Evolutionary conservation across 2,888 invertebrate genomes (phyloP).

Genomic region (Idaea biselata): DNA sequence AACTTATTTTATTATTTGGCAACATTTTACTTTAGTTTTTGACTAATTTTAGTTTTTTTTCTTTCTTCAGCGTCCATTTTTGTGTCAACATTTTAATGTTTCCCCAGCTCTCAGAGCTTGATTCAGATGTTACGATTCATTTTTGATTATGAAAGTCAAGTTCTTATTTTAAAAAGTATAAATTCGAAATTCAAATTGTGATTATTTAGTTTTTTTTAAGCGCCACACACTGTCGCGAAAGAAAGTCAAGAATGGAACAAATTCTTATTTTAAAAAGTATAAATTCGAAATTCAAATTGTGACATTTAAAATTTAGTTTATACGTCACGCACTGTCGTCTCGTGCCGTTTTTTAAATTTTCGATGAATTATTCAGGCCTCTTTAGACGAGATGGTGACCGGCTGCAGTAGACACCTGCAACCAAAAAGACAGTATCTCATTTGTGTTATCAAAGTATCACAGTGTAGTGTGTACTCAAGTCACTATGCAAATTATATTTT

Average conservation of each 20-base stretch:
- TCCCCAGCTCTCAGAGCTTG: not conserved
- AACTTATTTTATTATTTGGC: conserved; percentile 28
- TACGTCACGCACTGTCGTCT: conserved; percentile 46
- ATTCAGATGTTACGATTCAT: not conserved
- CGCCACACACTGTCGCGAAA: conserved; percentile 45
- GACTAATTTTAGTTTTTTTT: not conserved
- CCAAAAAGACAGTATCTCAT: conserved; percentile 68
- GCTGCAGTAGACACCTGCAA: conserved; percentile 54
- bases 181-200: conserved; percentile 7
- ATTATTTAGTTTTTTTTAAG: conserved; percentile 37
- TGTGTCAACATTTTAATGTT: not conserved
- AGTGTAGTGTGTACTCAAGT: conserved; percentile 42
- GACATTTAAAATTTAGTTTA: conserved; percentile 29
- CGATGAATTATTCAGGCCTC: conserved; percentile 74
- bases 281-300: conserved; percentile 7
- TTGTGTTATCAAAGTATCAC: conserved; percentile 49
- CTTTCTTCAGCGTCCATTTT: conserved; percentile 1
- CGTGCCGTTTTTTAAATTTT: conserved; percentile 67
- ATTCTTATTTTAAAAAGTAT: not conserved
- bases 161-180: not conserved
- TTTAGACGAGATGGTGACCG: conserved; percentile 44
- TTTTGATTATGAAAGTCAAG: not conserved
- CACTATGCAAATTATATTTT: conserved; percentile 46
- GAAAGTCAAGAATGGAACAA: not conserved
- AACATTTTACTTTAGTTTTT: conserved; percentile 18